Evolutionary conservation across 35 echinoderm and acorn worm genomes (phyloP).

Genomic region (Apostichopus parvimensis): DNA sequence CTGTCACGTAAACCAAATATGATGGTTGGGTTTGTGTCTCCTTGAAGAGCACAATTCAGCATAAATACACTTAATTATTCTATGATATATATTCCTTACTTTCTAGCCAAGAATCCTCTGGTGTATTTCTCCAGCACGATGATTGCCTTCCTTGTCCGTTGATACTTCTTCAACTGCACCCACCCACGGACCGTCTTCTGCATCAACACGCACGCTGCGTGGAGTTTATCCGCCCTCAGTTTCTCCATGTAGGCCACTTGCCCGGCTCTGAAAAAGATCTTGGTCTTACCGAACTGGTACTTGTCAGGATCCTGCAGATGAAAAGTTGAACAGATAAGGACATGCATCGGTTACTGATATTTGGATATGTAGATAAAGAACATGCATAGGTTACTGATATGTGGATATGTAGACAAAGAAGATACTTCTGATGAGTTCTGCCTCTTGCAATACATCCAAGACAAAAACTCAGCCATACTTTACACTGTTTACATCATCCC

Average conservation of each 20-base stretch:
- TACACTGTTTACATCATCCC: too few species aligned
- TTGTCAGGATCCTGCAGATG: slow-evolving; percentile 81
- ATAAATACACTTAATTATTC: not conserved
- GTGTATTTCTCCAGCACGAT: slow-evolving; percentile 81
- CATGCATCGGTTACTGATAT: too few species aligned
- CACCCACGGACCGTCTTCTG: slow-evolving; percentile 96
- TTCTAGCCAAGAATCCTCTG: slow-evolving; percentile 83
- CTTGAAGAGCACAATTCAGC: too few species aligned
- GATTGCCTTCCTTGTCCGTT: slow-evolving; percentile 55
- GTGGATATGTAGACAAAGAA: too few species aligned
- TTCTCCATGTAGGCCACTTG: slow-evolving; percentile 98
- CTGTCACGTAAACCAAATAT: too few species aligned
- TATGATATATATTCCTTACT: slow-evolving; percentile 41
- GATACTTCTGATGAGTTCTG: too few species aligned
- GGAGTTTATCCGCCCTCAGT: slow-evolving; percentile 84
- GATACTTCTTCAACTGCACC: slow-evolving; percentile 82
- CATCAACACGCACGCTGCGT: slow-evolving; percentile 85
- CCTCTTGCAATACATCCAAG: too few species aligned
- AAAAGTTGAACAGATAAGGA: too few species aligned
- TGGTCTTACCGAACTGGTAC: slow-evolving; percentile 98
- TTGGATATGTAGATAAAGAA: too few species aligned
- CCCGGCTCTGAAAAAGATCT: slow-evolving; percentile 98
- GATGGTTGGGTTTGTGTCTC: too few species aligned
- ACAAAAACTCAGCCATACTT: too few species aligned
- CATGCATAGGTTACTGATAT: too few species aligned